Conservation (phyloP, 2,888 invertebrate genomes). For the Napeogenes inachia region DNA sequence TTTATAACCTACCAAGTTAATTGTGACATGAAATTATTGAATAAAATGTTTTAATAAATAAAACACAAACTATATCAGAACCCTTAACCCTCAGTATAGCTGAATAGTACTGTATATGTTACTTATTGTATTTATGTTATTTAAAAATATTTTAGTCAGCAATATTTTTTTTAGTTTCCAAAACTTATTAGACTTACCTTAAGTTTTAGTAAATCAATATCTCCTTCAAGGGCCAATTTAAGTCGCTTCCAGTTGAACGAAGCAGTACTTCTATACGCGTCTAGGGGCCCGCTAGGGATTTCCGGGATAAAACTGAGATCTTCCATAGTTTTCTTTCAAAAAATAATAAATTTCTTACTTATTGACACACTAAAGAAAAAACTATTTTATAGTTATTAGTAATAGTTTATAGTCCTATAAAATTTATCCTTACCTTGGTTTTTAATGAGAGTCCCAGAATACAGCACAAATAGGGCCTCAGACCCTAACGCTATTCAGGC, state of each 20-base stretch:
- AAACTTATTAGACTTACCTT: constrained; percentile 79
- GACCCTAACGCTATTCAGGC: constrained; percentile 25
- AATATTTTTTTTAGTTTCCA: neutral
- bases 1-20: too few species aligned
- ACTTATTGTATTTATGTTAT: neutral
- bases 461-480: constrained; percentile 22
- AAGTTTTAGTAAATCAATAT: constrained; percentile 81
- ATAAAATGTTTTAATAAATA: too few species aligned
- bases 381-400: neutral
- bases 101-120: too few species aligned
- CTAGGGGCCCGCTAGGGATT: constrained; percentile 86
- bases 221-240: constrained; percentile 87
- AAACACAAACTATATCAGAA: too few species aligned
- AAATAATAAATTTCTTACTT: neutral
- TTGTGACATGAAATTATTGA: too few species aligned
- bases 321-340: constrained; percentile 54
- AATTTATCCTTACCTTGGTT: constrained; percentile 31
- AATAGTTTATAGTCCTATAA: constrained; percentile 1
- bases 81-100: too few species aligned
- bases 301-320: constrained; percentile 81
- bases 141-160: neutral
- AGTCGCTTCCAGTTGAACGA: constrained; percentile 93
- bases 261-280: constrained; percentile 85
- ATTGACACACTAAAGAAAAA: neutral
- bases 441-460: constrained; percentile 23